Percentiles rank a stretch among this genome's conserved stretches.
These are phyloP conservation scores for Leptobrachium ailaonicum DNA, from an alignment of 2,113 vertebrate genomes.

Conservation along the genomic window DNA sequence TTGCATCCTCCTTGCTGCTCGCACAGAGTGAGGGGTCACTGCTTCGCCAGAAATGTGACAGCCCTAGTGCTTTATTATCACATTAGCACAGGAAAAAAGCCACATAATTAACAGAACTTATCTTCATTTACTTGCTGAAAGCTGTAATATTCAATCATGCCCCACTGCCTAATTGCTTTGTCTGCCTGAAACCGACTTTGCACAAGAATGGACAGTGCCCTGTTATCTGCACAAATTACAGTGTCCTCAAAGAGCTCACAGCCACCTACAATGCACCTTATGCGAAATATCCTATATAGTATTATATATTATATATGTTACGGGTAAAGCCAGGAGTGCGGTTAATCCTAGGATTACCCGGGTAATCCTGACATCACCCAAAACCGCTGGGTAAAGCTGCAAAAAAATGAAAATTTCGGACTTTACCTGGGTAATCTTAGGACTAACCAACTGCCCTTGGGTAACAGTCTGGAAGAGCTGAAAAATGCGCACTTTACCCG, in stretches of 20 bases:
- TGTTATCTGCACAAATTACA: not conserved
- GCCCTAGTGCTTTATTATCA: constrained; percentile 63
- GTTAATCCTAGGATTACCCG: too few species aligned
- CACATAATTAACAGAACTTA: constrained; percentile 70
- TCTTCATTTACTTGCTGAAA: constrained; percentile 64
- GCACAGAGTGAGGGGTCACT: constrained; percentile 55
- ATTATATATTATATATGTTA: too few species aligned
- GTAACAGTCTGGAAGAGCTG: too few species aligned
- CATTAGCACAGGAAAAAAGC: constrained; percentile 59
- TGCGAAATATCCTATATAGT: too few species aligned
- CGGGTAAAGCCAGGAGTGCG: too few species aligned
- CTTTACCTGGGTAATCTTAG: too few species aligned
- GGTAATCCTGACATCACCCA: too few species aligned
- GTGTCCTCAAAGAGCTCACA: not conserved
- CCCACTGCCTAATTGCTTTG: constrained; percentile 63
- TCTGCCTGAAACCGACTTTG: constrained; percentile 48
- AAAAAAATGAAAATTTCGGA: too few species aligned
- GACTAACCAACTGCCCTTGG: too few species aligned
- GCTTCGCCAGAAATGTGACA: constrained; percentile 61
- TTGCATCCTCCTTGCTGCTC: constrained; percentile 30
- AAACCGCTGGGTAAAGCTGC: too few species aligned
- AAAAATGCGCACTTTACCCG: too few species aligned
- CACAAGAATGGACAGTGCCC: constrained; percentile 9
- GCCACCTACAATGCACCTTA: too few species aligned
- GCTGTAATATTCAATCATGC: constrained; percentile 53